Base-by-base conservation (phyloP, 53 echinoderm and acorn worm species). In the Mesocentrotus franciscanus region DNA sequence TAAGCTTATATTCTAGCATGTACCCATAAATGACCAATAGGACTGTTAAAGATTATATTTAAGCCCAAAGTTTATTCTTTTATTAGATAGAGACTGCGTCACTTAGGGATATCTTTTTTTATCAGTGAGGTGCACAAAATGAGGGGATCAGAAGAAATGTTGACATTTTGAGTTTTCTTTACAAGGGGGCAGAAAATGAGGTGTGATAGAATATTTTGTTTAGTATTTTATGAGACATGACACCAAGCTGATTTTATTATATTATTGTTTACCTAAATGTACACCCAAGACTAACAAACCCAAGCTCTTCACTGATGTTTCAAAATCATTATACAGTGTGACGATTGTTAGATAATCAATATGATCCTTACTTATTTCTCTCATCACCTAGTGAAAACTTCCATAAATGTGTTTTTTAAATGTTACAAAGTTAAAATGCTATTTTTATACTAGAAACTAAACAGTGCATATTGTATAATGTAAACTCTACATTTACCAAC, bases 41-140 rank as follows among this genome's bases (percentile, higher is more conserved):
- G n/a, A 57, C 87, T 87, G 11, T 10, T 27, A 0, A 13, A 32
- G 8, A 84, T 87, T 87, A 84, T 27, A 87, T 12, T 16, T 58
- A 87, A 87, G 58, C 87, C 87, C 56, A 27, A 58, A 87, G 26
- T 34, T 87, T 87, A n/a, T 87, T 27, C 27, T 57, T 87, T 87
- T n/a, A 87, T 87, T 87, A 56, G 87, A 87, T 26, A 58, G 24
- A 58, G 15, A 57, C 9, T 56, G 56, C 24, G 58, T 87, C 84
- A 87, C 58, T 12, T 24, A 26, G 29, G 24, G n/a, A 87, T 87
- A 87, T 87, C 87, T 58, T 58, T 33, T 84, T 57, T 87, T 35
- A 18, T 87, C 27, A 58, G 18, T 84, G 84, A 84, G 49, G 84
- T 84, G 22, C 49, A 84, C 39, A 7, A 49, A 84, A 58, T 58